Evolutionary conservation across 2,797 vertebrate species (phyloP).

Genomic region (Melanotaenia boesemani): DNA sequence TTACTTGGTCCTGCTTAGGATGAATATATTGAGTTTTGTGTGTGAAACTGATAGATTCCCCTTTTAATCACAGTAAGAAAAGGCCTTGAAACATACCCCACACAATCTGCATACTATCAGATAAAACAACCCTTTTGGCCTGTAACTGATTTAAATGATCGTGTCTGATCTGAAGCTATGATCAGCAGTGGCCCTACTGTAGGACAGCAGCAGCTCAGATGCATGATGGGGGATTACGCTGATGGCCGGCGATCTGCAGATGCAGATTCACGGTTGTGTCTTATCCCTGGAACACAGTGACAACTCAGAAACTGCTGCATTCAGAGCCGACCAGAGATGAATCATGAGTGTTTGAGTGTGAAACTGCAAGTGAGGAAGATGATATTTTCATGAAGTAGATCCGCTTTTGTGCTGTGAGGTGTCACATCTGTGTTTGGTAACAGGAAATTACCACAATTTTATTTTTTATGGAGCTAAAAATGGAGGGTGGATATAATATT

Average conservation of each 20-base stretch:
- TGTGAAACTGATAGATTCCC: background rate
- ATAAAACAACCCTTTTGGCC: background rate
- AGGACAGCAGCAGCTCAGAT: slow-evolving; percentile 10
- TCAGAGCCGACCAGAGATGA: background rate
- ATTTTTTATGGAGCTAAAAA: slow-evolving; percentile 8
- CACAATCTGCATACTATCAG: background rate
- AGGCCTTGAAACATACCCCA: background rate
- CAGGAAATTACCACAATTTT: slow-evolving; percentile 8
- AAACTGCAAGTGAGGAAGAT: background rate
- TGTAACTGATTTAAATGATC: background rate
- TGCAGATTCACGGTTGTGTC: slow-evolving; percentile 27
- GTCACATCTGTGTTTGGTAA: slow-evolving; percentile 37
- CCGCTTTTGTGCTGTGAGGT: slow-evolving; percentile 41
- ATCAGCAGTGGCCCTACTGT: background rate
- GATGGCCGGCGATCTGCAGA: slow-evolving; percentile 6
- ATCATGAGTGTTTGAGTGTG: background rate
- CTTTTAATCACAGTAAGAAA: too few relatives aligned
- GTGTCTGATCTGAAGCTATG: background rate
- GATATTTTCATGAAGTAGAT: slow-evolving; percentile 25
- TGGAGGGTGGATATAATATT: slow-evolving; percentile 29
- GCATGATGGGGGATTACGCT: slow-evolving; percentile 22
- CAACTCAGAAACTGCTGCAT: slow-evolving; percentile 1
- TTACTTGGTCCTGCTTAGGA: background rate
- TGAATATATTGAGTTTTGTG: slow-evolving; percentile 1
- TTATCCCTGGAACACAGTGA: slow-evolving; percentile 37